These are phyloP conservation scores for Mongoloraphidia duomilia DNA, from an alignment of 2,888 invertebrate genomes.

Conservation along the genomic window DNA sequence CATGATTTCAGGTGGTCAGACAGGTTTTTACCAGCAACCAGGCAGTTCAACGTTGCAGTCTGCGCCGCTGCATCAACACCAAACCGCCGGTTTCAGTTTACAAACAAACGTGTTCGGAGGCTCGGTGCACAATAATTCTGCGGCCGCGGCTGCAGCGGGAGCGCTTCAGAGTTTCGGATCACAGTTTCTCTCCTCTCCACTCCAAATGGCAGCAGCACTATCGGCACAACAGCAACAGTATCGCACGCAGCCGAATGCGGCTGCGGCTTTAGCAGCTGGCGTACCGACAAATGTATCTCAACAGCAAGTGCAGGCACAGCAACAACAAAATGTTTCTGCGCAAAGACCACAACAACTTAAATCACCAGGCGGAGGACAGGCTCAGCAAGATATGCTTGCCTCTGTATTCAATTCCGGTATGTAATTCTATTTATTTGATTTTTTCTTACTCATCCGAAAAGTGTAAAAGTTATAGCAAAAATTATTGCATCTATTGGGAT, in stretches of 20 bases:
- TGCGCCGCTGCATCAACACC: slow-evolving; percentile 28
- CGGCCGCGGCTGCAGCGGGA: slow-evolving; percentile 29
- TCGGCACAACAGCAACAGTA: slow-evolving; percentile 47
- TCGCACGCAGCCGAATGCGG: slow-evolving; percentile 39
- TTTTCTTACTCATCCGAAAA: neutral
- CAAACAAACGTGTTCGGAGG: slow-evolving; percentile 35
- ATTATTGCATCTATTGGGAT: neutral
- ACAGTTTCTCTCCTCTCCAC: slow-evolving; percentile 44
- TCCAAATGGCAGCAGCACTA: slow-evolving; percentile 46
- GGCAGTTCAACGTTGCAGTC: slow-evolving; percentile 30
- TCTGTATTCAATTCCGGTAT: slow-evolving; percentile 41
- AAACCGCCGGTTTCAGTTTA: slow-evolving; percentile 30
- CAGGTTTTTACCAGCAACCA: slow-evolving; percentile 35
- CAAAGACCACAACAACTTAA: slow-evolving; percentile 37
- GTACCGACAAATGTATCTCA: slow-evolving; percentile 12
- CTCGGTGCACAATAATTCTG: slow-evolving; percentile 30
- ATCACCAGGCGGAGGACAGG: slow-evolving; percentile 34
- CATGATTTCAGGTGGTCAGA: slow-evolving; percentile 28
- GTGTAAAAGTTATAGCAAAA: too few species aligned
- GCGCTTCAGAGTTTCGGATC: slow-evolving; percentile 35
- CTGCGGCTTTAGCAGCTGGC: slow-evolving; percentile 18
- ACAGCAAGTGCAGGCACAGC: slow-evolving; percentile 24
- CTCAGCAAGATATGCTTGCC: slow-evolving; percentile 34
- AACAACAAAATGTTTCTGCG: slow-evolving; percentile 22
- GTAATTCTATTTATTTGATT: slow-evolving; percentile 12